A percentile compares a stretch with the other conserved stretches of the same genome.
These are phyloP conservation scores for Callyntrura sp. DNA, from an alignment of 2,888 invertebrate genomes.

Conservation along the genomic window DNA sequence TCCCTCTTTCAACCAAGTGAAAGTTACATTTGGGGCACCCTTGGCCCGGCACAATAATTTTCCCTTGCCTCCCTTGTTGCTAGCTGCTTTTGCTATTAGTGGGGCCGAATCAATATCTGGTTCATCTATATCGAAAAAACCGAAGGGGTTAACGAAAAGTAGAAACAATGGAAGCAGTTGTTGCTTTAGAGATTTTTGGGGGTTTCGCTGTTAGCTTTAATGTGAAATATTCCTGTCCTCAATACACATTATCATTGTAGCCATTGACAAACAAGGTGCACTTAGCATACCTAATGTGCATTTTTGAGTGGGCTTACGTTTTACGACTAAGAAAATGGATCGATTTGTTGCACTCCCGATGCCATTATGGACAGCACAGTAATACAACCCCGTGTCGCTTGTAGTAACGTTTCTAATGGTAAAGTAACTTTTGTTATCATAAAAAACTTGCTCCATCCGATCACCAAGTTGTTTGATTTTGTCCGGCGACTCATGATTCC, in stretches of 20 bases:
- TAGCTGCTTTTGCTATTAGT: constrained; percentile 93
- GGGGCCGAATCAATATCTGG: constrained; percentile 95
- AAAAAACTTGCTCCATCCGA: constrained; percentile 89
- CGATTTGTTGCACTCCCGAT: constrained; percentile 91
- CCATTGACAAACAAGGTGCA: too few relatives aligned
- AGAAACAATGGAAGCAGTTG: too few relatives aligned
- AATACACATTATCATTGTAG: too few relatives aligned
- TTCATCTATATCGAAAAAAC: constrained; percentile 88
- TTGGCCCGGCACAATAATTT: constrained; percentile 89
- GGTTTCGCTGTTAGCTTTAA: too few relatives aligned
- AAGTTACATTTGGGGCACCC: constrained; percentile 93
- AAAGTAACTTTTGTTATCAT: constrained; percentile 92
- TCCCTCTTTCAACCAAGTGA: constrained; percentile 93
- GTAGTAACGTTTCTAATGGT: constrained; percentile 91
- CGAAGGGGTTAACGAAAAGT: constrained; percentile 50
- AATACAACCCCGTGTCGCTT: constrained; percentile 95
- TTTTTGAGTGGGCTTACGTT: constrained; percentile 89
- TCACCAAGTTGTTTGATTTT: constrained; percentile 87
- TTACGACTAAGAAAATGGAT: constrained; percentile 93
- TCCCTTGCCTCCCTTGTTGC: constrained; percentile 90
- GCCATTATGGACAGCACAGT: constrained; percentile 95
- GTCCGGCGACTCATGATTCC: constrained; percentile 92
- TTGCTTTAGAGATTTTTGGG: too few relatives aligned
- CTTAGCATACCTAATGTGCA: too few relatives aligned
- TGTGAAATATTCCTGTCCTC: too few relatives aligned